Percentiles rank a stretch among this genome's conserved stretches.
These are phyloP conservation scores for Phoeniculus purpureus DNA, from an alignment of 2,797 vertebrate species.

Conservation along the genomic window DNA sequence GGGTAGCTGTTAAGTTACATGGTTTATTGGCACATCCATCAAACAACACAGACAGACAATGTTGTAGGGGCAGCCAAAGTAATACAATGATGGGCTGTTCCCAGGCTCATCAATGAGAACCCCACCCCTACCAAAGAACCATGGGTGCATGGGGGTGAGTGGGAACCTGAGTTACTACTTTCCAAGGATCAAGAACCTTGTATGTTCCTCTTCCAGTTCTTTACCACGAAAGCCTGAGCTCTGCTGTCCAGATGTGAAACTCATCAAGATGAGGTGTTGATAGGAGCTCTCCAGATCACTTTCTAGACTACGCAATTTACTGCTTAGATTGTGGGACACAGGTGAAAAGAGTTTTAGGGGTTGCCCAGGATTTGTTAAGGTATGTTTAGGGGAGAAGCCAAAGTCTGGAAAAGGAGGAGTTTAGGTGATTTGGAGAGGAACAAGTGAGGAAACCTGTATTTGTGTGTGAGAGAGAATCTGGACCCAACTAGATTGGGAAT, in stretches of 20 bases:
- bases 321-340: neutral
- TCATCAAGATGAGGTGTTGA: neutral
- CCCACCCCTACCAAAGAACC: neutral
- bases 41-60: neutral
- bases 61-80: neutral
- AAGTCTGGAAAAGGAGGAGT: neutral
- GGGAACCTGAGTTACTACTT: neutral
- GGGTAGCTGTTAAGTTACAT: neutral
- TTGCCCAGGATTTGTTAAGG: neutral
- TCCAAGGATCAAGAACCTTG: neutral
- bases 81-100: neutral
- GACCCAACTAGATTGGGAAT: neutral
- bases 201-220: neutral
- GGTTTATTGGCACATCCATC: accelerated
- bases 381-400: neutral
- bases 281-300: neutral
- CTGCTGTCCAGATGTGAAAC: neutral
- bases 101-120: neutral
- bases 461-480: neutral
- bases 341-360: accelerated
- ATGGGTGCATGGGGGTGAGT: accelerated
- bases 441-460: neutral
- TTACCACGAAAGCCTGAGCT: neutral
- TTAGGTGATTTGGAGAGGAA: neutral
- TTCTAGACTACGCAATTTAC: neutral